These are phyloP conservation scores for Calypte anna DNA, from an alignment of 2,113 vertebrate genomes.

Conservation along the genomic window DNA sequence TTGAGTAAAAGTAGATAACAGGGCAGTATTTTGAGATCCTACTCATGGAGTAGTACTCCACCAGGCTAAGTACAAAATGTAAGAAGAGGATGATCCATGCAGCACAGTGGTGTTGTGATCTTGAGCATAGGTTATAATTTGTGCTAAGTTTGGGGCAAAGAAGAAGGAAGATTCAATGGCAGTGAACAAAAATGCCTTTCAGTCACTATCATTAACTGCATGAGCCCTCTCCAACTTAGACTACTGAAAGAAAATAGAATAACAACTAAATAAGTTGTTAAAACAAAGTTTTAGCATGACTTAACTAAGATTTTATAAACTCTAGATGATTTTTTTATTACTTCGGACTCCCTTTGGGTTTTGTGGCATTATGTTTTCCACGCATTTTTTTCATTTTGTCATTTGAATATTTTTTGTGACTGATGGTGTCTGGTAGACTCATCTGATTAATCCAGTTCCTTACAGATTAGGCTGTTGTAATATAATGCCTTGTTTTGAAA, in stretches of 20 bases:
- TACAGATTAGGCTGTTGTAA: neutral
- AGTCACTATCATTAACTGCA: neutral
- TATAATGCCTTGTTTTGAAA: neutral
- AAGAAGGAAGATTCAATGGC: neutral
- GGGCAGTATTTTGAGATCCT: neutral
- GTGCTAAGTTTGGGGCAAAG: neutral
- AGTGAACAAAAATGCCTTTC: neutral
- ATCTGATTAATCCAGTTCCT: neutral
- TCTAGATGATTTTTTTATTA: neutral
- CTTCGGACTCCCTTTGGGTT: neutral
- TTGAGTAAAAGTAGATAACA: neutral
- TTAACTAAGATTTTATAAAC: neutral
- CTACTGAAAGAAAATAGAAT: neutral
- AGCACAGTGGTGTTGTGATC: neutral
- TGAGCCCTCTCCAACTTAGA: neutral
- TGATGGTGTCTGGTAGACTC: rapidly evolving
- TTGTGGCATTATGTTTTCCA: neutral
- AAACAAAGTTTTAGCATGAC: neutral
- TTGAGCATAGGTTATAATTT: neutral
- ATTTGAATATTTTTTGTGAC: neutral
- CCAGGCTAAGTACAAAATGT: rapidly evolving
- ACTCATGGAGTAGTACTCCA: neutral
- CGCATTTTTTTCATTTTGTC: neutral
- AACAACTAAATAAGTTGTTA: neutral
- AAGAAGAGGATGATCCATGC: neutral